Evolutionary conservation across 1,140 invertebrate species (phyloP).

Genomic region (Andricus grossulariae): DNA sequence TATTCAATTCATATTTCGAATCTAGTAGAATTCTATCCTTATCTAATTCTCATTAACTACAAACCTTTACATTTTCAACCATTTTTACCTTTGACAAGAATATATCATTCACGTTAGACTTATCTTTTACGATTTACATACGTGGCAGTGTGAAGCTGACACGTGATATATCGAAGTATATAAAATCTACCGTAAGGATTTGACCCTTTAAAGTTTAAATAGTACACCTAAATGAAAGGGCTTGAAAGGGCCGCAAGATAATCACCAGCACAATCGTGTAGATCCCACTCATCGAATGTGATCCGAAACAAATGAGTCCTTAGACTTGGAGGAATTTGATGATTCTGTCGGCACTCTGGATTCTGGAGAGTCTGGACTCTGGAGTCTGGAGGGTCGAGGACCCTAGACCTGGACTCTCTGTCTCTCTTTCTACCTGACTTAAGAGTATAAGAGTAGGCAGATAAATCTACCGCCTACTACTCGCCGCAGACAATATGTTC

Average conservation of each 20-base stretch:
- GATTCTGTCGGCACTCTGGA: too few relatives aligned
- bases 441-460: constrained; percentile 59
- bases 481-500: constrained; percentile 59
- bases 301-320: constrained; percentile 16
- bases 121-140: neutral
- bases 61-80: neutral
- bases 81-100: neutral
- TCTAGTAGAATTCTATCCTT: neutral
- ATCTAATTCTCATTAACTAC: neutral
- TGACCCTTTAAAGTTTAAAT: neutral
- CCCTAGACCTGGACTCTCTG: constrained; percentile 37
- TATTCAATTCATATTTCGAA: too few relatives aligned
- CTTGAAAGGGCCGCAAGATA: neutral
- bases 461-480: constrained; percentile 62
- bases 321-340: neutral
- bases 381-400: constrained; percentile 54
- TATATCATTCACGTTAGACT: neutral
- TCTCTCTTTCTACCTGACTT: constrained; percentile 52
- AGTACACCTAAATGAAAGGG: neutral
- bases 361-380: constrained; percentile 1
- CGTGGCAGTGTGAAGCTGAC: neutral
- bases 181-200: constrained; percentile 26
- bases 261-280: constrained; percentile 2
- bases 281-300: constrained; percentile 13
- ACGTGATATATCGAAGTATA: constrained; percentile 7